Percentiles rank a stretch among this genome's conserved stretches.
These are phyloP conservation scores for Acromyrmex echinatior DNA, from an alignment of 1,140 invertebrate genomes.

Conservation along the genomic window DNA sequence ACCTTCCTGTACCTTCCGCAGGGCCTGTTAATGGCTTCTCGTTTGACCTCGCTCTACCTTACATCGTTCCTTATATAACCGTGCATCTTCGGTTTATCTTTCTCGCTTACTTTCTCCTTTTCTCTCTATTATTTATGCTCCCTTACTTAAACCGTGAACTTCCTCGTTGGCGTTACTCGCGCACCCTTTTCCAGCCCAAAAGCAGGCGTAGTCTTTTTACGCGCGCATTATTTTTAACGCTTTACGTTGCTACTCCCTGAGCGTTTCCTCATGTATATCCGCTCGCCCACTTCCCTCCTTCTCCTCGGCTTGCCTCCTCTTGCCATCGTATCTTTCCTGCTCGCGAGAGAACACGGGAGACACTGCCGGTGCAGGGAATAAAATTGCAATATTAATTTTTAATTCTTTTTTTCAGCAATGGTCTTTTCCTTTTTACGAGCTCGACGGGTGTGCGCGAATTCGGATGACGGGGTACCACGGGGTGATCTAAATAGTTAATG, in stretches of 20 bases:
- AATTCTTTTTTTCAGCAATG: conserved; percentile 71
- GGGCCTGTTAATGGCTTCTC: conserved; percentile 62
- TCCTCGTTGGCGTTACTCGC: conserved; percentile 34
- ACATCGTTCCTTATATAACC: conserved; percentile 24
- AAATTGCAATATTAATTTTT: conserved; percentile 80
- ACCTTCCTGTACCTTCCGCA: conserved; percentile 32
- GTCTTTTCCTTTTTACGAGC: conserved; percentile 28
- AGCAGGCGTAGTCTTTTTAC: conserved; percentile 71
- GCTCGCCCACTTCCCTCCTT: neutral
- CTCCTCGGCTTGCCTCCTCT: neutral
- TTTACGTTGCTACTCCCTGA: conserved; percentile 67
- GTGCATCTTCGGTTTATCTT: neutral
- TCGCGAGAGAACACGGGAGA: conserved; percentile 40
- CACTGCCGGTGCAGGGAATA: conserved; percentile 51
- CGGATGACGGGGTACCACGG: neutral
- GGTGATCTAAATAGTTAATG: conserved; percentile 70
- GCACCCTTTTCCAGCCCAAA: conserved; percentile 65
- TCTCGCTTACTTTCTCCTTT: conserved; percentile 2
- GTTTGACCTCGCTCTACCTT: conserved; percentile 55
- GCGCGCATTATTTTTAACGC: conserved; percentile 74
- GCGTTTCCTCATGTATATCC: conserved; percentile 47
- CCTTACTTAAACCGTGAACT: conserved; percentile 72
- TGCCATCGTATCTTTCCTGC: conserved; percentile 18
- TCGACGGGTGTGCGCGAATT: neutral
- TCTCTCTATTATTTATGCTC: conserved; percentile 70